Evolutionary conservation across 2,888 invertebrate genomes (phyloP).

Genomic region (Ectropis crepuscularia): DNA sequence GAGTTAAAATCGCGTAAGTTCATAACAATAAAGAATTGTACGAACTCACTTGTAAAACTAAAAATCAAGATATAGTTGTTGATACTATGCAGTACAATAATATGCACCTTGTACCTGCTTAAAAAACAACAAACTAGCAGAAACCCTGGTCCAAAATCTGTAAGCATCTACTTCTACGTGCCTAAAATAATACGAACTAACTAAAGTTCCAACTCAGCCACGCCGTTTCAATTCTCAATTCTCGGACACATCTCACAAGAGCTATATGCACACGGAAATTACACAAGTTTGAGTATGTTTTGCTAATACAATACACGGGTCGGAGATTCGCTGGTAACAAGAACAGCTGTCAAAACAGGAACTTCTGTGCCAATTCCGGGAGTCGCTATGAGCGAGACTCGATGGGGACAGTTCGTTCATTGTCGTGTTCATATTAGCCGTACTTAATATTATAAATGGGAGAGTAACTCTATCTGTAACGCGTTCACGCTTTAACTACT

Average conservation of each 20-base stretch:
- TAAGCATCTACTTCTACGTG: not conserved
- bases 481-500: too few species aligned
- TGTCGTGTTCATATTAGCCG: too few species aligned
- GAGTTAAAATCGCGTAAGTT: too few species aligned
- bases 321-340: constrained; percentile 23
- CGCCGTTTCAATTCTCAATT: constrained; percentile 14
- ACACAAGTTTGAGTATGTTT: constrained; percentile 34
- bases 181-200: constrained; percentile 7
- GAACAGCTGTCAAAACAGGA: constrained; percentile 38
- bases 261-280: constrained; percentile 38
- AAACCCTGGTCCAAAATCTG: too few species aligned
- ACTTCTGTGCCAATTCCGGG: constrained; percentile 32
- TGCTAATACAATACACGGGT: constrained; percentile 35
- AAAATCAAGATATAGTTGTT: too few species aligned
- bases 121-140: too few species aligned
- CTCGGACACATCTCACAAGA: constrained; percentile 16
- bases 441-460: not conserved
- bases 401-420: constrained; percentile 15
- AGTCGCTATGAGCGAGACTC: constrained; percentile 12
- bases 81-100: too few species aligned
- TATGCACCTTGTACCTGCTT: too few species aligned
- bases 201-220: not conserved
- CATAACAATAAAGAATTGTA: too few species aligned
- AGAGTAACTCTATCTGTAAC: too few species aligned
- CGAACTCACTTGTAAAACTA: too few species aligned